phyloP scores from a whole-genome alignment of 2,888 invertebrate genomes.

The Nasonovia ribisnigri region DNA sequence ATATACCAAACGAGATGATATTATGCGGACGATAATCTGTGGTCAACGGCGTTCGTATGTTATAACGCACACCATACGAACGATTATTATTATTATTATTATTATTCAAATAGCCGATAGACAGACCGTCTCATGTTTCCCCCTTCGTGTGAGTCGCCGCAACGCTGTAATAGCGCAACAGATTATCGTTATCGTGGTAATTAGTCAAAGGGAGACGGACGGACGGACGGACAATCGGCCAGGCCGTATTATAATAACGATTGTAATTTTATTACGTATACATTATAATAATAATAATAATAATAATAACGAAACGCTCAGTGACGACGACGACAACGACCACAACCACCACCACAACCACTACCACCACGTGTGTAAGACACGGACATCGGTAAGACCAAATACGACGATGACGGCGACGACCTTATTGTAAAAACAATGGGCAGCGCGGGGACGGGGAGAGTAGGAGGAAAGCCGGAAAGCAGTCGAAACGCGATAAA shows the following conservation, averaged over 20 bases:
- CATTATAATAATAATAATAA: background rate
- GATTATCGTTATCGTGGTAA: constrained; percentile 28
- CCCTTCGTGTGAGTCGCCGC: background rate
- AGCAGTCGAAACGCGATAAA: constrained; percentile 11
- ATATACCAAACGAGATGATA: background rate
- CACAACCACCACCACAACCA: background rate
- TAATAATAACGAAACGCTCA: background rate
- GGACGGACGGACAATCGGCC: background rate
- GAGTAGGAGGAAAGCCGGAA: constrained; percentile 2
- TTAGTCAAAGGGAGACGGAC: constrained; percentile 28
- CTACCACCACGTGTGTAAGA: background rate
- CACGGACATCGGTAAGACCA: background rate
- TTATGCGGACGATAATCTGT: background rate
- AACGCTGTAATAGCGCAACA: background rate
- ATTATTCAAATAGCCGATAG: constrained; percentile 43
- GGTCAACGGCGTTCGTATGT: background rate
- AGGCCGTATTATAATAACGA: background rate
- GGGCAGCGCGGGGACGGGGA: background rate
- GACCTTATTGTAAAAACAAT: constrained; percentile 41
- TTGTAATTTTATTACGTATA: background rate
- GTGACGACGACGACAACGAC: background rate
- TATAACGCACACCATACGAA: background rate
- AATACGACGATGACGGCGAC: background rate
- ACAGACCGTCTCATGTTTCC: constrained; percentile 30
- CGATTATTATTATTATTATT: background rate